Conservation (phyloP, 1,140 invertebrate genomes). For the Diorhabda carinulata region DNA sequence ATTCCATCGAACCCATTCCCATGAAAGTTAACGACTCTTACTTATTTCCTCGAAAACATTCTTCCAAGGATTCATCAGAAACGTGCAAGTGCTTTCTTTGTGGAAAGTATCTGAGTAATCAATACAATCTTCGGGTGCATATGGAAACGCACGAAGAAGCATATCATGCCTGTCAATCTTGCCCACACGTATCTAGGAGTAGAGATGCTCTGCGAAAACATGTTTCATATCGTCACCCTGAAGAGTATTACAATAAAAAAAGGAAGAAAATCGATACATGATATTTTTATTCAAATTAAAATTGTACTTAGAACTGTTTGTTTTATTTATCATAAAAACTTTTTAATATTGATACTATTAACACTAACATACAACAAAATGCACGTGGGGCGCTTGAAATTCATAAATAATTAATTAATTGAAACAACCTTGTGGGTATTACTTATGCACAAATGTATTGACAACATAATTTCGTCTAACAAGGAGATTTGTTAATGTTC, state of each 20-base stretch:
- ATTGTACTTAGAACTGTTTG: background rate
- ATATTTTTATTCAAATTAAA: slow-evolving; percentile 11
- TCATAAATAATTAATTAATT: no score
- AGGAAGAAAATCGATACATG: slow-evolving; percentile 39
- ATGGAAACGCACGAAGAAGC: slow-evolving; percentile 85
- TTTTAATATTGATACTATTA: no score
- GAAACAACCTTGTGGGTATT: no score
- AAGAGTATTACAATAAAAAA: slow-evolving; percentile 47
- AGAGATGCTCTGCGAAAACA: slow-evolving; percentile 83
- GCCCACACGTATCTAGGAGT: slow-evolving; percentile 78
- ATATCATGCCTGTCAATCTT: slow-evolving; percentile 75
- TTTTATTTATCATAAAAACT: background rate
- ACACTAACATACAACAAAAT: no score
- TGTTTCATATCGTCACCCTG: slow-evolving; percentile 78
- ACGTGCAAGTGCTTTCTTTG: slow-evolving; percentile 69
- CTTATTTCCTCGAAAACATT: slow-evolving; percentile 16
- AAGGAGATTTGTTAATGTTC: no score
- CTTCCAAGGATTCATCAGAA: slow-evolving; percentile 38
- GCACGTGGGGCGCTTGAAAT: no score
- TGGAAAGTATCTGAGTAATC: slow-evolving; percentile 82
- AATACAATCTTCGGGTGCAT: slow-evolving; percentile 84
- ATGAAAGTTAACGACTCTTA: slow-evolving; percentile 17
- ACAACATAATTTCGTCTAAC: no score
- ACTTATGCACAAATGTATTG: no score
- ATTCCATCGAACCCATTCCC: slow-evolving; percentile 7